phyloP scores from a whole-genome alignment of 2,797 vertebrate genomes.

The Esox lucius region DNA sequence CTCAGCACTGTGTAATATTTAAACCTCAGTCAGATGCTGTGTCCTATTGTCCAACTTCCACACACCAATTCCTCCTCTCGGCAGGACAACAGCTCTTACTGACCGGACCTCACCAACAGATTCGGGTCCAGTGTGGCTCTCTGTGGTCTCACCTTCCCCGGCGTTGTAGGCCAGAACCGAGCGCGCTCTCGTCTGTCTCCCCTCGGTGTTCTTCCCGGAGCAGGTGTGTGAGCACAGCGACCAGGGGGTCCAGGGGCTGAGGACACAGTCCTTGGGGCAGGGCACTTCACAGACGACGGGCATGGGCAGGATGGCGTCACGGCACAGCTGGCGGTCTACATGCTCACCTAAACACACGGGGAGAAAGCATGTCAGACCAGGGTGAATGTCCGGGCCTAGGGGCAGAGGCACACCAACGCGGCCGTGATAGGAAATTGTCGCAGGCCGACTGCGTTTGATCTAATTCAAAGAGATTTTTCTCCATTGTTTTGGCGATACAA shows the following conservation, averaged over 20 bases:
- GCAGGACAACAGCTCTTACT: not conserved
- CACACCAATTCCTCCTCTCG: not conserved
- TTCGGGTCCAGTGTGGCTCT: too few relatives aligned
- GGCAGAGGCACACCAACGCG: too few relatives aligned
- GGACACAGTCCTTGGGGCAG: slow-evolving; percentile 91
- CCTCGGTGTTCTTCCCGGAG: slow-evolving; percentile 94
- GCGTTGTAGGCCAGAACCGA: slow-evolving; percentile 89
- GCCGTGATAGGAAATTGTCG: too few relatives aligned
- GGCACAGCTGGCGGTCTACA: slow-evolving; percentile 87
- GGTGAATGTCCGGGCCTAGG: not conserved
- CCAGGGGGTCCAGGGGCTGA: slow-evolving; percentile 91
- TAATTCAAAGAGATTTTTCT: too few relatives aligned
- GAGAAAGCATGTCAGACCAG: not conserved
- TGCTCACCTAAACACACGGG: slow-evolving; percentile 75
- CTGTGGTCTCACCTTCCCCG: slow-evolving; percentile 80
- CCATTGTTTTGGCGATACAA: too few relatives aligned
- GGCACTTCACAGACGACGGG: slow-evolving; percentile 88
- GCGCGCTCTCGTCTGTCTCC: slow-evolving; percentile 86
- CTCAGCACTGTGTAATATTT: not conserved
- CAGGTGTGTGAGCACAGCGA: slow-evolving; percentile 96
- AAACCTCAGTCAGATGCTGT: not conserved
- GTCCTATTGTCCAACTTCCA: not conserved
- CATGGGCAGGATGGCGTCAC: slow-evolving; percentile 93
- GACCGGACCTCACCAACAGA: too few relatives aligned
- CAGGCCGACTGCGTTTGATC: too few relatives aligned